Base-by-base conservation (phyloP, 2,113 vertebrate species). In the Marcusenius ussheri region DNA sequence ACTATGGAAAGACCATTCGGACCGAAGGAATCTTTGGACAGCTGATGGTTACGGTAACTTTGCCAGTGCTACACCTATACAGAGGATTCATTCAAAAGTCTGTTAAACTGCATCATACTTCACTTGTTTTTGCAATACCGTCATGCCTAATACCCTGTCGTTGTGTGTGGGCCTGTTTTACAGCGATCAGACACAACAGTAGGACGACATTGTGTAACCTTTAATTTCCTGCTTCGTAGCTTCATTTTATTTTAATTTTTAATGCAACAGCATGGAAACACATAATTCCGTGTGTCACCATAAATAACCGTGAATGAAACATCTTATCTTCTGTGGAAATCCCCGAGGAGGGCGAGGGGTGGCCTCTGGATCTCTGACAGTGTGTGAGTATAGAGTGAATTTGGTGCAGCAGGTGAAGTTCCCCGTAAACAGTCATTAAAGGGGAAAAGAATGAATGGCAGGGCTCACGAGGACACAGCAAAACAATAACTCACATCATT, bases 241-340 rank as follows among this genome's bases (percentile, higher is more conserved):
- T 42, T 35, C 47, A n/a, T 90, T 53, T 86, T 70, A 46, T 74
- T 90, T 51, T 9, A 70, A 46, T 45, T 50, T 90, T 87, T 66
- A 66, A 46, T n/a, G 46, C 45, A 8, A 51, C 84, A 49, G 58
- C 84, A 90, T 50, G n/a, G 42, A 35, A 46, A 74, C 58, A 47
- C 84, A 90, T 39, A 87, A 87, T 90, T 83, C 84, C 21, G 24
- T 21, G 56, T 53, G 83, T 90, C 53, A 77, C 83, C 46, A 87
- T 85, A 51, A 89, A 90, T 87, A 90, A 90, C 21, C 19, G 83
- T 46, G 39, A 46, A 89, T 58, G 58, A 84, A 89, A 42, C 19
- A 62, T 42, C 80, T 62, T 50, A 13, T 84, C 39, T 84, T 85
- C 50, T 53, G 35, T 31, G 80, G 53, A 89, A 89, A 89, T 89